A percentile compares a stretch with the other conserved stretches of the same genome.
Conservation (phyloP, 2,113 vertebrate genomes). For the Microcebus murinus region DNA sequence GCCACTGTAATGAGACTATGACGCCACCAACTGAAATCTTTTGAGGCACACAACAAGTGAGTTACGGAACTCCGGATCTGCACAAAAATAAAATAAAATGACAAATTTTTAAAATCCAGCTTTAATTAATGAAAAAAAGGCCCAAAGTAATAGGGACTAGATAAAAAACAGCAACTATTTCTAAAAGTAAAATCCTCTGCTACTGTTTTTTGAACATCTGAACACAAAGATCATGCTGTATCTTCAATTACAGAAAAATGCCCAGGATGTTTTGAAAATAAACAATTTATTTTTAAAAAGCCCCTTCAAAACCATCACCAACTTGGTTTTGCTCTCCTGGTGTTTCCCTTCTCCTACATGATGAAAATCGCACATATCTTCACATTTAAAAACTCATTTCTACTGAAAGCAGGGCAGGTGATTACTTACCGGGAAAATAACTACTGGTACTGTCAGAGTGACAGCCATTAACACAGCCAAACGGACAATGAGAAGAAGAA, state of each 20-base stretch:
- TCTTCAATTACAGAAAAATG: background rate
- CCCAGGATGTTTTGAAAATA: background rate
- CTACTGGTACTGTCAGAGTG: conserved; percentile 96
- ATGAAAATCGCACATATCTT: background rate
- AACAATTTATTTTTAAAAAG: background rate
- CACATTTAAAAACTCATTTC: background rate
- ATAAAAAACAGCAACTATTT: background rate
- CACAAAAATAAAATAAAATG: background rate
- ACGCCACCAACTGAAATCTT: conserved; percentile 94
- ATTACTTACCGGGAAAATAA: conserved; percentile 96
- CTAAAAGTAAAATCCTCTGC: background rate
- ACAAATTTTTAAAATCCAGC: background rate
- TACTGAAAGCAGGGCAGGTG: background rate
- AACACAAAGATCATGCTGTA: background rate
- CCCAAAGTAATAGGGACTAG: background rate
- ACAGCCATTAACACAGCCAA: conserved; percentile 96
- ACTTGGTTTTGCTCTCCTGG: background rate
- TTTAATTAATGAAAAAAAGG: background rate
- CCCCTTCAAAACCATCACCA: background rate
- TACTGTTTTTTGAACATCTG: background rate
- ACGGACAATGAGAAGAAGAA: conserved; percentile 94
- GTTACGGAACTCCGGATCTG: conserved; percentile 96
- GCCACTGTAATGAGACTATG: conserved; percentile 91
- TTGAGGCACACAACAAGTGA: conserved; percentile 90
- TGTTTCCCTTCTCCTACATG: background rate